Evolutionary conservation across 1,140 invertebrate genomes (phyloP), one percentile per base, ranked within the genome.

Genomic region (Drosophila ambigua): DNA sequence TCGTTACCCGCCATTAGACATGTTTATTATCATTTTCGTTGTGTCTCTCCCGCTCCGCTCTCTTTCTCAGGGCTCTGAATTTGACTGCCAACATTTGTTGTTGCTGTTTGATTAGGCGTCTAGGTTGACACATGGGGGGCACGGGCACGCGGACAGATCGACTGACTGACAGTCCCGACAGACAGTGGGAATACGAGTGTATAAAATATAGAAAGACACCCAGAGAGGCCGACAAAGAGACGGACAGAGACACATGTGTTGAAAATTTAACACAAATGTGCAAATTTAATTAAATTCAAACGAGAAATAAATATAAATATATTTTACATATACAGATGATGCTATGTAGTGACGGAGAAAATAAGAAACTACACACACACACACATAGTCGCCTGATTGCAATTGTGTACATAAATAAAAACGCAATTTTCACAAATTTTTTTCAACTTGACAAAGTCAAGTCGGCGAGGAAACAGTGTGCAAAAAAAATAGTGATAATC

Each of bases 201-300:
- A 39, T 39, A 13, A 39, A 39, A 11, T 57, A 79, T 53, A 81
- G 51, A 72, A 50, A 55, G 52, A 44, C 64, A 45, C 60, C 35
- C 48, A 67, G 46, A 74, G 16, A 60, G 3, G 49, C 31, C 44
- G 67, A 58, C 20, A 20, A 20, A 20, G 53, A 49, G 48, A 52
- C 64, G 49, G 45, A 59, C 49, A 45, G 45, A 49, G 52, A 58
- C 81, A 73, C 50, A 85, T 81, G 82, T 74, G 75, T 81, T 77
- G 76, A 71, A 84, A 81, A 85, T 85, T 85, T 85, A 81, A 85
- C 81, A 85, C 77, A 87, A 85, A 85, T 85, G 81, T 85, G 81
- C 81, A 87, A 85, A 85, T 85, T 85, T 85, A 85, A 85, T 85
- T 85, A 87, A 85, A 85, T 85, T 87, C 77, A 85, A 85, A 85